Evolutionary conservation across 2,113 vertebrate species (phyloP).

Genomic region (Phalacrocorax aristotelis): DNA sequence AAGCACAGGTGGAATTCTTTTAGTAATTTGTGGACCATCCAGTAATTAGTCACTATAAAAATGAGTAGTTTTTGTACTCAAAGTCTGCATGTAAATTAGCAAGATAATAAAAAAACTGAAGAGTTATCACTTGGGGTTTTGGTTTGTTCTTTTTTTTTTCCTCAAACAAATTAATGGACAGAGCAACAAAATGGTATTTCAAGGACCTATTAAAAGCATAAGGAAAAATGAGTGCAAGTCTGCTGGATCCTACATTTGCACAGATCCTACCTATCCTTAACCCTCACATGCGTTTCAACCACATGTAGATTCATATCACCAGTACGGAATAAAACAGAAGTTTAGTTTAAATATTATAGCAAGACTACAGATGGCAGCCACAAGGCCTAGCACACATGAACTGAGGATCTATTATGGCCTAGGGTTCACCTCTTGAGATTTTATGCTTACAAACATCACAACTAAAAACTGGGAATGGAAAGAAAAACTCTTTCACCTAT

Average conservation of each 20-base stretch:
- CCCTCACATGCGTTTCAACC: not conserved
- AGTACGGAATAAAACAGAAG: not conserved
- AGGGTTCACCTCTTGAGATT: not conserved
- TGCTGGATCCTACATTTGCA: not conserved
- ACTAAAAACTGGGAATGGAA: not conserved
- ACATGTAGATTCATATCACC: not conserved
- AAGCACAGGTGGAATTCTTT: not conserved
- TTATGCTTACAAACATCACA: not conserved
- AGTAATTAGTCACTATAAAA: not conserved
- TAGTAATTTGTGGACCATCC: not conserved
- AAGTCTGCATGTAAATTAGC: not conserved
- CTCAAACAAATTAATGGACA: not conserved
- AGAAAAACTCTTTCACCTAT: not conserved
- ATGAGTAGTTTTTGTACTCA: not conserved
- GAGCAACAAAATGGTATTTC: not conserved
- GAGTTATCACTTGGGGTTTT: not conserved
- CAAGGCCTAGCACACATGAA: not conserved
- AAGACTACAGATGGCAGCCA: not conserved
- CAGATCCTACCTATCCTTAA: not conserved
- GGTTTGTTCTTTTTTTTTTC: not conserved
- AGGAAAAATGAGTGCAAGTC: not conserved
- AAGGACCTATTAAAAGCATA: not conserved
- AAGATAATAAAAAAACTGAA: not conserved
- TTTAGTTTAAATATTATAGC: not conserved
- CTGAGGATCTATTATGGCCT: not conserved